Evolutionary conservation across 2,888 invertebrate genomes (phyloP), one percentile per base, ranked within the genome.

Genomic region (Cosmorhoe ocellata): DNA sequence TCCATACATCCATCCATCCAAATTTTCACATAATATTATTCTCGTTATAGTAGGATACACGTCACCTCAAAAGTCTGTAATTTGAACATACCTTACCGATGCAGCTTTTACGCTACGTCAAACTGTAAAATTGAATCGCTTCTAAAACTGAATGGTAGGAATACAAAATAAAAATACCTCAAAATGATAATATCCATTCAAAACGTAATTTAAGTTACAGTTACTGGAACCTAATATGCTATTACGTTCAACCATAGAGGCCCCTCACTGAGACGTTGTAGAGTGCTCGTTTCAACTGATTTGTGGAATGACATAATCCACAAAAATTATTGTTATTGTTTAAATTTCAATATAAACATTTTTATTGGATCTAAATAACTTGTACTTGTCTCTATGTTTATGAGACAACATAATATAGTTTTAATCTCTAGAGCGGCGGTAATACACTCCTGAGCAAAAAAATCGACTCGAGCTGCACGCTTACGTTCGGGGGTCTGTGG

Each of bases 271-370:
- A 56, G 58, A 52, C 52, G 58, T 56, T 58, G 59, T 10, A n/a
- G 14, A 50, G 36, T 36, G 41, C 30, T 47, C 37, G 42, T 52
- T 55, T 12, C 11, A 14, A 49, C 46, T 59, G 61, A 62, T 59
- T 59, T 59, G 61, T 62, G 41, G 54, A 59, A 62, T 58, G 52
- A 52, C 59, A 59, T 59, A 62, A 59, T 62, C 51, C 51, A 52
- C 36, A 58, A 58, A 52, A 54, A 40, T 43, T 56, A 51, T 47
- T 54, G 38, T 56, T 51, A 61, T 59, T 59, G 56, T 46, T 49
- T 51, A 42, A 49, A 58, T 59, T 51, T 51, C 51, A 59, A 58
- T 59, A 52, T 52, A 57, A 42, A 42, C 53, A 22, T 37, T 49
- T 61, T 61, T 56, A 61, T 58, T 49, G 30, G 38, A 39, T 53